Evolutionary conservation across 23 tunicate species (phyloP), one percentile per base, ranked within the genome.

Genomic region (Diplosoma virens): DNA sequence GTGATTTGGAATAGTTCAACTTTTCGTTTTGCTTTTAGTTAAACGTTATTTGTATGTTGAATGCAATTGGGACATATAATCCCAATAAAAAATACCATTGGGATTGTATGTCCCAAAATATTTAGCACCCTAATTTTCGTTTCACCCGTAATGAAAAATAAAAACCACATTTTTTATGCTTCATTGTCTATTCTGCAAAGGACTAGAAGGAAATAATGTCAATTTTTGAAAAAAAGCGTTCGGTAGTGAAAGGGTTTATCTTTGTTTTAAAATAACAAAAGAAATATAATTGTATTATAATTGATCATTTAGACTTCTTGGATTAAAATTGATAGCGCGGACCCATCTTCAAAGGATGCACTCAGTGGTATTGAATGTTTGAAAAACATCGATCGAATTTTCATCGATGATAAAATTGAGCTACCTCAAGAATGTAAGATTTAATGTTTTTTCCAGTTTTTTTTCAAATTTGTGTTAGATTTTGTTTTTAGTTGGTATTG

Each of bases 161-260:
- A 61, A 61, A 29, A 29, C 30, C 63, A 61, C 35, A 5, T 29
- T 61, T 61, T 61, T 61, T 29, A 61, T 61, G 69, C 35, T 61
- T 29, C 6, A 27, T 29, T 61, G 69, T 29, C 35, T 61, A 29
- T 61, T 61, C 35, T 61, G 35, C 35, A 61, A 61, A 29, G 69
- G 69, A 3, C 69, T 61, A 26, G 30, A n/a, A 61, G 6, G n/a
- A 61, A 61, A 61, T 61, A 61, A 61, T 3, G 6, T n/a, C 35
- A 61, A 61, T 27, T 61, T 29, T 27, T 29, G 6, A 29, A 61
- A 61, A 61, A 61, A 61, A 61, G 4, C 69, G 28, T 61, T 61
- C 30, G 69, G 69, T 61, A 61, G 69, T 61, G 69, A 61, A 61
- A 61, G 69, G 35, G 69, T 29, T 61, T n/a, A n/a, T n/a, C n/a